These are phyloP conservation scores for Macquaria ambigua DNA, from an alignment of 2,113 vertebrate genomes.

Conservation along the genomic window DNA sequence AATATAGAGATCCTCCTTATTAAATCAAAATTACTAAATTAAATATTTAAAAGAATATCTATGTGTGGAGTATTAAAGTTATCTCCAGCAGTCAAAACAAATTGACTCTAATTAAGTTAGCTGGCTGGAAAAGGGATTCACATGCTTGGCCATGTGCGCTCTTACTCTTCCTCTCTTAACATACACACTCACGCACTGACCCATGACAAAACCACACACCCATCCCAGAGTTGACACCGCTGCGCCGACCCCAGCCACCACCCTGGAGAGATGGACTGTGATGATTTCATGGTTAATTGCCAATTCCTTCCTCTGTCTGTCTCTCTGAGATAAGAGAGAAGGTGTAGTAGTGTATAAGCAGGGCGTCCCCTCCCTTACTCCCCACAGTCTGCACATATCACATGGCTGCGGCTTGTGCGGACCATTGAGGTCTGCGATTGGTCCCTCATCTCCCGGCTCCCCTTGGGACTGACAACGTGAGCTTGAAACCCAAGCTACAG, in stretches of 20 bases:
- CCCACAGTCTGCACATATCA: conserved; percentile 60
- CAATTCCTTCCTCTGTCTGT: conserved; percentile 31
- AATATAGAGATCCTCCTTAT: too few species aligned
- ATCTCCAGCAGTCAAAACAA: background rate
- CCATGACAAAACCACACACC: conserved; percentile 22
- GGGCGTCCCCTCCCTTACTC: conserved; percentile 50
- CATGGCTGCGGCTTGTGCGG: conserved; percentile 75
- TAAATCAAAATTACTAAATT: too few species aligned
- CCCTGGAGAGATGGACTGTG: conserved; percentile 23
- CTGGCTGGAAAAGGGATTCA: conserved; percentile 32
- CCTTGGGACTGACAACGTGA: conserved; percentile 76
- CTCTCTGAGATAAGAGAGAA: conserved; percentile 27
- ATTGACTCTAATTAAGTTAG: conserved; percentile 8
- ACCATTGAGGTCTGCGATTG: conserved; percentile 66
- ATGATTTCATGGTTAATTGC: conserved; percentile 43
- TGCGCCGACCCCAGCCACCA: background rate
- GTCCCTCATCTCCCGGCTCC: conserved; percentile 46
- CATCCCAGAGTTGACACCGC: background rate
- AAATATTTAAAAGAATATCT: too few species aligned
- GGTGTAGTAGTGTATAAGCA: conserved; percentile 6
- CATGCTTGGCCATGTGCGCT: conserved; percentile 63
- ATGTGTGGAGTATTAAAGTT: background rate
- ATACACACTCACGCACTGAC: conserved; percentile 10
- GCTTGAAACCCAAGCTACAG: conserved; percentile 51
- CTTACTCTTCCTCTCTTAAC: background rate